Percentiles rank a stretch among this genome's conserved stretches.
Evolutionary conservation across 2,888 invertebrate genomes (phyloP).

Genomic region (Hypomecis atomaria): DNA sequence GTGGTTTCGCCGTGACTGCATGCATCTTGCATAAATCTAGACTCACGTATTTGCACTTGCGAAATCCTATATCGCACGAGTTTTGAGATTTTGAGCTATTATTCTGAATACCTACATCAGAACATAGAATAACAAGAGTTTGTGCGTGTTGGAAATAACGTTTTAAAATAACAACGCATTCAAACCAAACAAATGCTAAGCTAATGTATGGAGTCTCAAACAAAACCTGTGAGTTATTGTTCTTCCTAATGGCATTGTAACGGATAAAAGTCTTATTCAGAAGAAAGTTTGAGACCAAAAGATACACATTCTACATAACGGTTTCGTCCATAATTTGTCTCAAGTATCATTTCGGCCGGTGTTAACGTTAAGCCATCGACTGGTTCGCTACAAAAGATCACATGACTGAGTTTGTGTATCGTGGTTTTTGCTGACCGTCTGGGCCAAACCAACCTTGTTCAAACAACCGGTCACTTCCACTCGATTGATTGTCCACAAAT

Average conservation of each 20-base stretch:
- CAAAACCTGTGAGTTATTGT: conserved; percentile 17
- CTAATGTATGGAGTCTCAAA: conserved; percentile 1
- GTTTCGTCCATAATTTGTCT: conserved; percentile 40
- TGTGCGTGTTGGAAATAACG: background rate
- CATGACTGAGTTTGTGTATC: conserved; percentile 45
- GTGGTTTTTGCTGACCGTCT: conserved; percentile 27
- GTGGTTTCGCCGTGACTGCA: background rate
- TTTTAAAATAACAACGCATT: background rate
- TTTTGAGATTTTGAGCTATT: background rate
- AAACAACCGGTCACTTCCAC: conserved; percentile 15
- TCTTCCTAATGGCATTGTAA: conserved; percentile 21
- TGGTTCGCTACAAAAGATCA: conserved; percentile 46
- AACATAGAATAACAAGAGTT: background rate
- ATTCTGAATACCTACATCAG: conserved; percentile 1
- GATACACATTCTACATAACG: conserved; percentile 44
- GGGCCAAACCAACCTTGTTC: conserved; percentile 20
- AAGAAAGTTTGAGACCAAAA: conserved; percentile 15
- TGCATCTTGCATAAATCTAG: conserved; percentile 13
- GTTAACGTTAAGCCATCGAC: conserved; percentile 28
- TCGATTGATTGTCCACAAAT: conserved; percentile 6
- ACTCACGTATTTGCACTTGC: conserved; percentile 2
- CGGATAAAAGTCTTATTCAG: conserved; percentile 18
- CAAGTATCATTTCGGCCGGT: conserved; percentile 35
- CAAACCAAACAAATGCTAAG: conserved; percentile 12
- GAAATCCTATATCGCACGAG: conserved; percentile 1